phyloP scores from a whole-genome alignment of 2,888 invertebrate species.

The Gandaritis pyraliata region DNA sequence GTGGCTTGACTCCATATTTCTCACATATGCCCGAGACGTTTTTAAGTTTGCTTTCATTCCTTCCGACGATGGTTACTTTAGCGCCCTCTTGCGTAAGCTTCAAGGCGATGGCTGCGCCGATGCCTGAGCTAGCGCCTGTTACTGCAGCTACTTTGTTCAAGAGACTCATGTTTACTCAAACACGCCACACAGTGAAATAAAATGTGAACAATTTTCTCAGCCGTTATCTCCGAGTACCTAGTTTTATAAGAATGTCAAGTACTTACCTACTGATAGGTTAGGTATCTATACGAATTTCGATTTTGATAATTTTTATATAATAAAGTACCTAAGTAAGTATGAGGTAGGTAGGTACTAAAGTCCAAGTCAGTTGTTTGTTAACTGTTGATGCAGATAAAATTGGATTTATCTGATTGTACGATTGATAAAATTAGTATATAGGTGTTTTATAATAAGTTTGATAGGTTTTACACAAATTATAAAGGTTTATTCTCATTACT shows the following conservation, averaged over 20 bases:
- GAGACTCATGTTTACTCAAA: conserved; percentile 1
- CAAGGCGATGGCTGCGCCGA: conserved; percentile 56
- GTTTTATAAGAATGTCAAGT: too few species aligned
- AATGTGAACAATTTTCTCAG: background rate
- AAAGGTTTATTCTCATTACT: background rate
- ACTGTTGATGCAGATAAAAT: too few species aligned
- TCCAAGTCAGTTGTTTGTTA: too few species aligned
- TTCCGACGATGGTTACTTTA: conserved; percentile 41
- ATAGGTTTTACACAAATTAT: background rate
- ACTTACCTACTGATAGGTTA: too few species aligned
- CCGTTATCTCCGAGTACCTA: too few species aligned
- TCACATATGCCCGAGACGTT: conserved; percentile 34
- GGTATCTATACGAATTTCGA: too few species aligned
- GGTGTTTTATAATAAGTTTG: too few species aligned
- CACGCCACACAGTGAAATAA: background rate
- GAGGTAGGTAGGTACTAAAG: too few species aligned
- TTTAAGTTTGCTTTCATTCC: conserved; percentile 44
- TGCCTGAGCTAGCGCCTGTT: conserved; percentile 58
- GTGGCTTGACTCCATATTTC: conserved; percentile 37
- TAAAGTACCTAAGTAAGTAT: too few species aligned
- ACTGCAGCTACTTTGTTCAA: conserved; percentile 54
- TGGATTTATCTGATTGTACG: too few species aligned
- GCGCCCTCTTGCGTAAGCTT: conserved; percentile 42
- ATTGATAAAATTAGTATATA: too few species aligned
- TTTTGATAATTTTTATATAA: too few species aligned